phyloP scores from a whole-genome alignment of 2,113 vertebrate genomes.

The Paedocypris sp. region DNA sequence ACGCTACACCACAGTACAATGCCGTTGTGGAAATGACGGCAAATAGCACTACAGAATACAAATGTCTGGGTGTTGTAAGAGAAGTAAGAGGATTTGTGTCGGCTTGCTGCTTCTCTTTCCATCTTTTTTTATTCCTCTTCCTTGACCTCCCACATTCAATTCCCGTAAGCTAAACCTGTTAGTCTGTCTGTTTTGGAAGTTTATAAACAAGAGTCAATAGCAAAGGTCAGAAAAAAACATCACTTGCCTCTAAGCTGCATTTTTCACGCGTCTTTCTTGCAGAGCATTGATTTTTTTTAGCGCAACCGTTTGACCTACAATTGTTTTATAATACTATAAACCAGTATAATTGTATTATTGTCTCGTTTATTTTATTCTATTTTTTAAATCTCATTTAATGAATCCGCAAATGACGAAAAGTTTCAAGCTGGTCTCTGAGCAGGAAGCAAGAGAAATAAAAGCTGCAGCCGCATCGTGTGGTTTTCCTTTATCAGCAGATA shows the following conservation, averaged over 20 bases:
- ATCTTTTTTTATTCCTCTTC: not conserved
- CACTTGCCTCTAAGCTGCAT: constrained; percentile 2
- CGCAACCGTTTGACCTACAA: not conserved
- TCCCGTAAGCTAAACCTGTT: constrained; percentile 16
- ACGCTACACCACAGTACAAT: not conserved
- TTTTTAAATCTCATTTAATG: no score
- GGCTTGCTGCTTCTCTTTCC: not conserved
- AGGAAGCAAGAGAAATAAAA: not conserved
- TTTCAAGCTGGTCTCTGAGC: no score
- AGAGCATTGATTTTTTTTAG: constrained; percentile 29
- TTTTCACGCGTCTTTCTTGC: not conserved
- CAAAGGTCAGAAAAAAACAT: not conserved
- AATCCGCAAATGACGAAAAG: no score
- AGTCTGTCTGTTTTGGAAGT: constrained; percentile 9
- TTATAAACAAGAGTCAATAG: constrained; percentile 10
- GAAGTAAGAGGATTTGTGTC: not conserved
- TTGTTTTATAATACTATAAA: constrained; percentile 17
- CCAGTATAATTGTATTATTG: not conserved
- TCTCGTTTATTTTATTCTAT: not conserved
- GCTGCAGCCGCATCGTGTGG: not conserved
- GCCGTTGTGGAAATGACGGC: not conserved
- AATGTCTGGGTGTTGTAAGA: constrained; percentile 14
- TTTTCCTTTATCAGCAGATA: no score
- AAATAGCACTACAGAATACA: not conserved
- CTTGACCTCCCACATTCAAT: constrained; percentile 1